Conservation (phyloP, 2,797 vertebrate species). For the Falco novaeseelandiae region DNA sequence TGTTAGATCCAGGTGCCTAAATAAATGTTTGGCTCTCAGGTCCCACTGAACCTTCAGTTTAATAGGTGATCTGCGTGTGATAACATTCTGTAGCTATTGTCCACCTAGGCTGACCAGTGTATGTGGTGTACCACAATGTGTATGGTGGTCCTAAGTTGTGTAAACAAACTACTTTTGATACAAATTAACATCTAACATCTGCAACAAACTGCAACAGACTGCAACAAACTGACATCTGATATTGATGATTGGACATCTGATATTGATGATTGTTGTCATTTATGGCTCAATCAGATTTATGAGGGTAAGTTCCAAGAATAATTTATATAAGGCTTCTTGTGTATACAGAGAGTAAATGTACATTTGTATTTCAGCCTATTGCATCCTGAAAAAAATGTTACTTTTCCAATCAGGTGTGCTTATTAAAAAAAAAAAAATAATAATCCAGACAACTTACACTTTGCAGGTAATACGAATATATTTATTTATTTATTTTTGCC, state of each 20-base stretch:
- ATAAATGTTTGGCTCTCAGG: neutral
- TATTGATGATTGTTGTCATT: neutral
- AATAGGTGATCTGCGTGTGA: neutral
- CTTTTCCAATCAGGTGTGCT: neutral
- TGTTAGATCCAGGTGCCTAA: neutral
- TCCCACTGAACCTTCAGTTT: neutral
- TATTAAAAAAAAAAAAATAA: neutral
- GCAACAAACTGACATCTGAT: neutral
- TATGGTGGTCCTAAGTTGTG: fast-evolving
- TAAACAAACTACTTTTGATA: neutral
- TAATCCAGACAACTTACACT: neutral
- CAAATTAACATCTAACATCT: too few relatives aligned
- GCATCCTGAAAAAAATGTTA: neutral
- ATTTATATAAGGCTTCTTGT: neutral
- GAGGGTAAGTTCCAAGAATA: neutral
- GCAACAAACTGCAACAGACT: too few relatives aligned
- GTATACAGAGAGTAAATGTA: neutral
- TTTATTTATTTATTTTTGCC: neutral
- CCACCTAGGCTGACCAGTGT: neutral
- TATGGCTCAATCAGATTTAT: neutral
- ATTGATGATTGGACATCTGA: neutral
- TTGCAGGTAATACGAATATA: neutral
- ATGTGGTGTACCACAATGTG: too few relatives aligned
- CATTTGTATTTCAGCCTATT: neutral
- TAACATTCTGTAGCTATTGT: neutral